Evolutionary conservation across 37 sponge, comb jelly and placozoan species (phyloP).

Genomic region (Theonella swinhoei): DNA sequence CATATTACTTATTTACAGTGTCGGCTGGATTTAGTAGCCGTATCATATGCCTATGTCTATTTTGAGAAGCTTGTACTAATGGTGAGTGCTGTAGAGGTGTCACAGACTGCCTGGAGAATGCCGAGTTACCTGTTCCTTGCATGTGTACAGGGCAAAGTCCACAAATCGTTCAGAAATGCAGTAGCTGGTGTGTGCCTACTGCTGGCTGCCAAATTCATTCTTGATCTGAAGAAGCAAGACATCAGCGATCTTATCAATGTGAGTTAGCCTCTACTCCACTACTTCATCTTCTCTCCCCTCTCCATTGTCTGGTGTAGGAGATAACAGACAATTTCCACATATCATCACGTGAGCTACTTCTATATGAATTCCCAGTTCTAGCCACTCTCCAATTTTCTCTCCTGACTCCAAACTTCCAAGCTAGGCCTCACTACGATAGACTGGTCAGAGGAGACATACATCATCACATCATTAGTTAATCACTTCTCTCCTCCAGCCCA

Average conservation of each 20-base stretch:
- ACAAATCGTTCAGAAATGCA: conserved; percentile 68
- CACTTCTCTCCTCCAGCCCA: neutral
- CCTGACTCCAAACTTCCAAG: conserved; percentile 65
- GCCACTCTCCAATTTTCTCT: conserved; percentile 81
- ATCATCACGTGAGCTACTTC: conserved; percentile 58
- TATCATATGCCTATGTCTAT: conserved; percentile 84
- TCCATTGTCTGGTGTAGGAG: conserved; percentile 15
- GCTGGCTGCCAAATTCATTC: conserved; percentile 79
- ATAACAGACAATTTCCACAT: conserved; percentile 60
- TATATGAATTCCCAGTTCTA: conserved; percentile 74
- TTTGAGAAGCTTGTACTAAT: conserved; percentile 86
- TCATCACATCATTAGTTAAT: neutral
- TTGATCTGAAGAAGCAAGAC: conserved; percentile 54
- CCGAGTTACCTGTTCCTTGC: neutral
- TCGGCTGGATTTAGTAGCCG: conserved; percentile 51
- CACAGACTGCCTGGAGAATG: no score
- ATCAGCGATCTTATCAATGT: conserved; percentile 67
- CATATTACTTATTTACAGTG: no score
- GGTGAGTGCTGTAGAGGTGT: conserved; percentile 42
- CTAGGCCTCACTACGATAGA: conserved; percentile 41
- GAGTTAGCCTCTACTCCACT: neutral
- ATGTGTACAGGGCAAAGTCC: conserved; percentile 68
- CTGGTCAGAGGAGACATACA: conserved; percentile 23
- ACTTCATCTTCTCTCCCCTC: neutral
- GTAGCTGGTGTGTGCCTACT: conserved; percentile 74